Conservation (phyloP, 1,140 invertebrate genomes). For the Drosophila guanche region DNA sequence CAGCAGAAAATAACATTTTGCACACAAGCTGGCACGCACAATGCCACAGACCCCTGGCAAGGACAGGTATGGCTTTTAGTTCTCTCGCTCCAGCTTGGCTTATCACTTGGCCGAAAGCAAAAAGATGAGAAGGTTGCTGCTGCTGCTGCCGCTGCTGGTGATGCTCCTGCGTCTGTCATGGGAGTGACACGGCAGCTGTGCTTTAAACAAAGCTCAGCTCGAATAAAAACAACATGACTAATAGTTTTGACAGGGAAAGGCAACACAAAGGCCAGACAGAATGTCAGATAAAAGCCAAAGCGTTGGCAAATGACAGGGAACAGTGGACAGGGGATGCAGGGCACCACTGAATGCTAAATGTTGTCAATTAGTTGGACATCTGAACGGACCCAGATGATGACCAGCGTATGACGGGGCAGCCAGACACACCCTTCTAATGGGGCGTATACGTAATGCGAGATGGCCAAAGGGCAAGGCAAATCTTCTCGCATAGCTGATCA, state of each 20-base stretch:
- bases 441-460: slow-evolving; percentile 23
- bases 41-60: slow-evolving; percentile 38
- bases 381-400: slow-evolving; percentile 43
- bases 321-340: slow-evolving; percentile 3
- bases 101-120: slow-evolving; percentile 56
- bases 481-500: slow-evolving; percentile 14
- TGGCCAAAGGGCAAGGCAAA: background rate
- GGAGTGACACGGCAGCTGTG: slow-evolving; percentile 59
- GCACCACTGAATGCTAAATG: slow-evolving; percentile 53
- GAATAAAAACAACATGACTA: slow-evolving; percentile 66
- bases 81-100: slow-evolving; percentile 30
- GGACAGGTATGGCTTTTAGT: slow-evolving; percentile 14
- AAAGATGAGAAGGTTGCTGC: slow-evolving; percentile 26
- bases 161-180: slow-evolving; percentile 46
- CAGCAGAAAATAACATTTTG: slow-evolving; percentile 78
- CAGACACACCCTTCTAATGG: slow-evolving; percentile 17
- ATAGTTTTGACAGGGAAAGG: slow-evolving; percentile 62
- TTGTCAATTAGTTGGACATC: slow-evolving; percentile 69
- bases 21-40: slow-evolving; percentile 74
- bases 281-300: slow-evolving; percentile 75
- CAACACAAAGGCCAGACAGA: slow-evolving; percentile 75
- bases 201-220: slow-evolving; percentile 60
- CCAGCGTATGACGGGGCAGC: slow-evolving; percentile 47
- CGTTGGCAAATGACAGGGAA: slow-evolving; percentile 43
- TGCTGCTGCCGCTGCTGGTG: slow-evolving; percentile 14